These are phyloP conservation scores for Gonatopus flavifemur DNA, from an alignment of 1,140 invertebrate species.

Conservation along the genomic window DNA sequence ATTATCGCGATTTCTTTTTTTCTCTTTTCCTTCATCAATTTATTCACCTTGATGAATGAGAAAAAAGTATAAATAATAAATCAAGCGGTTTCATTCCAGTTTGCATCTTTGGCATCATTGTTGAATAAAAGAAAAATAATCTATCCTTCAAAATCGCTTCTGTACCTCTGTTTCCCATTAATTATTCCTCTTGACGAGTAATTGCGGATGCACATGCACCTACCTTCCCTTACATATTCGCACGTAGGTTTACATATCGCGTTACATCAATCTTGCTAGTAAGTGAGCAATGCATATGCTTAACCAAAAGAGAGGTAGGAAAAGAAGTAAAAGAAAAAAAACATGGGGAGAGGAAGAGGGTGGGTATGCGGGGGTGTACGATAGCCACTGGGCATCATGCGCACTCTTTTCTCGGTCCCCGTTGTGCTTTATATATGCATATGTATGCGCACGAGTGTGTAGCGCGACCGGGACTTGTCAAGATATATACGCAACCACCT, in stretches of 20 bases:
- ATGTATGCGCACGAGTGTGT: conserved; percentile 35
- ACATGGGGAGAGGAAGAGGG: conserved; percentile 6
- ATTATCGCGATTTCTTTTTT: not conserved
- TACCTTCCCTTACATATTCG: not conserved
- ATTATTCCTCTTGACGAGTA: conserved; percentile 33
- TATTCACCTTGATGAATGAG: no score
- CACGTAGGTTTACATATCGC: conserved; percentile 17
- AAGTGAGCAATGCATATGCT: conserved; percentile 54
- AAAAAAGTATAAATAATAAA: no score
- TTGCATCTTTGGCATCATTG: no score
- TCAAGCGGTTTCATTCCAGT: no score
- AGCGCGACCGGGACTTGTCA: conserved; percentile 46
- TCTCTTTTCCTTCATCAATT: not conserved
- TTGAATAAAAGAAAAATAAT: no score
- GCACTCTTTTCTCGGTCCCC: conserved; percentile 17
- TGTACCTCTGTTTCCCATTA: conserved; percentile 32
- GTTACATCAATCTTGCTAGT: conserved; percentile 44
- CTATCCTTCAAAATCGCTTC: not conserved
- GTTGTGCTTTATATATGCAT: conserved; percentile 39
- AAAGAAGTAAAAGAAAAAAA: no score
- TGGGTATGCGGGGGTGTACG: conserved; percentile 43
- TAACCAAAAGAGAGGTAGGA: no score
- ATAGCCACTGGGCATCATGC: conserved; percentile 40
- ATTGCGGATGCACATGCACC: conserved; percentile 36
- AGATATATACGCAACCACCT: conserved; percentile 56